phyloP scores from a whole-genome alignment of 37 sponge, comb jelly and placozoan species.

The Tethya wilhelma region DNA sequence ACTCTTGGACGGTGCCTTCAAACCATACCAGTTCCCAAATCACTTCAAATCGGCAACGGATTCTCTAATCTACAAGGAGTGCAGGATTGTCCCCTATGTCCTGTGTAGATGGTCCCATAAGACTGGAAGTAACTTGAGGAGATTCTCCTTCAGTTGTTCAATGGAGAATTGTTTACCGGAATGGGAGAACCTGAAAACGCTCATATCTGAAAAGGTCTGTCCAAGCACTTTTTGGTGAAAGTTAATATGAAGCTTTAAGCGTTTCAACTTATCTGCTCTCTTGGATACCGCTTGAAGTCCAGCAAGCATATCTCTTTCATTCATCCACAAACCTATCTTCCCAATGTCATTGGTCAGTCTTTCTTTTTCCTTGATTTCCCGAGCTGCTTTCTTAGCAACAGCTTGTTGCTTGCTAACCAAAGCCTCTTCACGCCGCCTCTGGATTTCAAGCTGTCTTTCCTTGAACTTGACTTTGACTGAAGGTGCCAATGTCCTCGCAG shows the following conservation, averaged over 20 bases:
- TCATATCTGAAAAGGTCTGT: slow-evolving; percentile 13
- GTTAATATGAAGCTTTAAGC: slow-evolving; percentile 25
- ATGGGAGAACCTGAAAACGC: slow-evolving; percentile 17
- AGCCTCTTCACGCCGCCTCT: neutral
- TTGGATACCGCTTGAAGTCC: neutral
- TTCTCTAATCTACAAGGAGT: slow-evolving; percentile 23
- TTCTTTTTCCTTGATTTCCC: slow-evolving; percentile 28
- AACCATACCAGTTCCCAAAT: slow-evolving; percentile 35
- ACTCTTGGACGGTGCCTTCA: slow-evolving; percentile 12
- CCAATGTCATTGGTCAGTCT: slow-evolving; percentile 21
- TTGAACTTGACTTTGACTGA: slow-evolving; percentile 24
- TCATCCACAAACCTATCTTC: slow-evolving; percentile 22
- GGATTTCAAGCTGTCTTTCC: slow-evolving; percentile 4
- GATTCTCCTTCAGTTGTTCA: slow-evolving; percentile 6
- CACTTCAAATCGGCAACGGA: slow-evolving; percentile 24
- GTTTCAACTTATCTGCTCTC: slow-evolving; percentile 8
- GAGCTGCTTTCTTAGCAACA: neutral
- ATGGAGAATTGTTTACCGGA: neutral
- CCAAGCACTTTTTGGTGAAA: slow-evolving; percentile 19
- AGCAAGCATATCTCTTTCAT: neutral
- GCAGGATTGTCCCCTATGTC: slow-evolving; percentile 2
- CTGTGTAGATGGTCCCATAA: neutral
- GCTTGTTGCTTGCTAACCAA: neutral
- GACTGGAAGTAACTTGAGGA: neutral
- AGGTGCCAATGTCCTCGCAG: slow-evolving; percentile 27